Percentiles rank a stretch among this genome's conserved stretches.
Conservation (phyloP, 2,888 invertebrate species). For the Tipula helvola region DNA sequence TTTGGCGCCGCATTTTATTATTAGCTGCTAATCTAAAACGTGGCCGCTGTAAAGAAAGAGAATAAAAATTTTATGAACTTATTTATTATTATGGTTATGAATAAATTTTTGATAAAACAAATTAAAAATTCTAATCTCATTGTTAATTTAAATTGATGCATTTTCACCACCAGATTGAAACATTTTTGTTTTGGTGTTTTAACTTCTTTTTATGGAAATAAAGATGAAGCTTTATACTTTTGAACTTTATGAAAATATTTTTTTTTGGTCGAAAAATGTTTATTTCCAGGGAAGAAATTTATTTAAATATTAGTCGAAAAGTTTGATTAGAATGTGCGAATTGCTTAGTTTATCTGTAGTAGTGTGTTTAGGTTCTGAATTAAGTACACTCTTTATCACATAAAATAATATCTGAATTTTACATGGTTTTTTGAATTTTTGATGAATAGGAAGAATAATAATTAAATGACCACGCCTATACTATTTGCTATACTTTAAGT, state of each 20-base stretch:
- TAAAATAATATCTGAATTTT: no score
- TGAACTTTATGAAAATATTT: neutral
- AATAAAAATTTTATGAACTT: neutral
- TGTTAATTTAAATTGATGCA: neutral
- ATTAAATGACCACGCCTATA: no score
- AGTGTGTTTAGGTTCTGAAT: no score
- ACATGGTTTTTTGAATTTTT: no score
- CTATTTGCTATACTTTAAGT: no score
- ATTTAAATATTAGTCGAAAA: neutral
- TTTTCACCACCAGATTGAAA: neutral
- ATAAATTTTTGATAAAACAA: neutral
- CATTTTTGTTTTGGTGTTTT: neutral
- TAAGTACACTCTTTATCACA: no score
- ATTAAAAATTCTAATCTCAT: neutral
- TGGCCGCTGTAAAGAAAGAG: neutral
- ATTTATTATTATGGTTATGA: neutral
- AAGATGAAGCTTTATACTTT: neutral
- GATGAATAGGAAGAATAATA: no score
- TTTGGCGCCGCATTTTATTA: constrained; percentile 16
- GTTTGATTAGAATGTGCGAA: neutral
- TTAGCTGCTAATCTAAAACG: neutral
- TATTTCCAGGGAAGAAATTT: neutral
- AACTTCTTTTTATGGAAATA: neutral
- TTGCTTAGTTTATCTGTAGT: no score
- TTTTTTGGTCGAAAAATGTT: neutral